phyloP scores from a whole-genome alignment of 1,140 invertebrate species.

The Cyclina sinensis region DNA sequence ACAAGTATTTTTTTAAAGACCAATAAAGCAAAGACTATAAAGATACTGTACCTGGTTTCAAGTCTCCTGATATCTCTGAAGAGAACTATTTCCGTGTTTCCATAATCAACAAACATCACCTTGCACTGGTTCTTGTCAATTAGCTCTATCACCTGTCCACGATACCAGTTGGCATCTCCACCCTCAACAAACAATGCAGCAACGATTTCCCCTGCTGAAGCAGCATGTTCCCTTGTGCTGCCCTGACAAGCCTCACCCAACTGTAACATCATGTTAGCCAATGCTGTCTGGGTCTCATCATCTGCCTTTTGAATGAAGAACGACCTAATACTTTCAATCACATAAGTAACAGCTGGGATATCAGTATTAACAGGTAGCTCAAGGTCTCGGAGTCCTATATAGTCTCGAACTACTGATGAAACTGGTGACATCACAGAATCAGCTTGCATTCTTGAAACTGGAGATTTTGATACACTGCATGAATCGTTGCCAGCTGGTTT shows the following conservation, averaged over 20 bases:
- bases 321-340: conserved; percentile 45
- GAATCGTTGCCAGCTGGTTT: neutral
- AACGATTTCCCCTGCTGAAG: conserved; percentile 45
- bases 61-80: conserved; percentile 52
- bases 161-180: conserved; percentile 72
- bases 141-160: conserved; percentile 67
- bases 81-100: conserved; percentile 67
- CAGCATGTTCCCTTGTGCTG: neutral
- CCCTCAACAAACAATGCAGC: conserved; percentile 48
- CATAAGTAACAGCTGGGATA: neutral
- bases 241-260: conserved; percentile 1
- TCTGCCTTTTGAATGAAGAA: conserved; percentile 57
- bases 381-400: neutral
- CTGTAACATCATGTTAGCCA: conserved; percentile 38
- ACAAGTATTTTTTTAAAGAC: too few relatives aligned
- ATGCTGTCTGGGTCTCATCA: conserved; percentile 22
- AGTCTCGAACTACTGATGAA: neutral
- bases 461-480: neutral
- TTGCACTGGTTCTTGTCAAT: conserved; percentile 24
- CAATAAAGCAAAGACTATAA: too few relatives aligned
- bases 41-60: conserved; percentile 48
- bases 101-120: conserved; percentile 77
- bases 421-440: neutral
- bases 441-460: neutral
- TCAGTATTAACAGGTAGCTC: neutral